phyloP scores from a whole-genome alignment of 2,888 invertebrate species.

The Pterostichus madidus region DNA sequence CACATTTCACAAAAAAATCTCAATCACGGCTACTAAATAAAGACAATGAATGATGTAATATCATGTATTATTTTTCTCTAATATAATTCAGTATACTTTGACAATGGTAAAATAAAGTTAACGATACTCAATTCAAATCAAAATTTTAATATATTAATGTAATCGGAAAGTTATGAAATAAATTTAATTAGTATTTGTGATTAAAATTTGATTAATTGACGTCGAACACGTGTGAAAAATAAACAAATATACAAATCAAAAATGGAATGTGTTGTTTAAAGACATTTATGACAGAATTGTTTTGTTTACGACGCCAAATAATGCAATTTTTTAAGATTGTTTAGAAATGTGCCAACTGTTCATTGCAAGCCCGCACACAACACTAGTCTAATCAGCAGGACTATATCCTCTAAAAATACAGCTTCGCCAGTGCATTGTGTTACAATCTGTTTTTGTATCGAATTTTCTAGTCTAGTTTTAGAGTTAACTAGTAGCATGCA shows the following conservation, averaged over 20 bases:
- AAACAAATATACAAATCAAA: neutral
- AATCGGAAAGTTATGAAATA: no score
- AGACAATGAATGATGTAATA: neutral
- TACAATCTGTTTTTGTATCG: constrained; percentile 60
- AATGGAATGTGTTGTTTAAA: neutral
- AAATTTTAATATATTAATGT: no score
- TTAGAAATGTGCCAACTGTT: constrained; percentile 48
- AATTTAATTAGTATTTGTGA: no score
- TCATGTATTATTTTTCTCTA: no score
- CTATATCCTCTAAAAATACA: constrained; percentile 63
- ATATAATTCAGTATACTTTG: no score
- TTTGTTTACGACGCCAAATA: no score
- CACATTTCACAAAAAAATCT: constrained; percentile 37
- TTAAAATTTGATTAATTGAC: neutral
- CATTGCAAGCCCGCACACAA: constrained; percentile 62
- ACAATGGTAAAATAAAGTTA: neutral
- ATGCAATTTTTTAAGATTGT: no score
- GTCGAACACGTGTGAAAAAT: neutral
- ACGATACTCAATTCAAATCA: no score
- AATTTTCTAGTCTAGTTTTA: constrained; percentile 48
- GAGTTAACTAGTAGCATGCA: constrained; percentile 51
- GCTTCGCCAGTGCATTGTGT: constrained; percentile 67
- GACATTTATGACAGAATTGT: neutral
- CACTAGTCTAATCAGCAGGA: constrained; percentile 65
- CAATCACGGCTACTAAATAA: neutral